Evolutionary conservation across 2,797 vertebrate species (phyloP).

Genomic region (Prunella strophiata): DNA sequence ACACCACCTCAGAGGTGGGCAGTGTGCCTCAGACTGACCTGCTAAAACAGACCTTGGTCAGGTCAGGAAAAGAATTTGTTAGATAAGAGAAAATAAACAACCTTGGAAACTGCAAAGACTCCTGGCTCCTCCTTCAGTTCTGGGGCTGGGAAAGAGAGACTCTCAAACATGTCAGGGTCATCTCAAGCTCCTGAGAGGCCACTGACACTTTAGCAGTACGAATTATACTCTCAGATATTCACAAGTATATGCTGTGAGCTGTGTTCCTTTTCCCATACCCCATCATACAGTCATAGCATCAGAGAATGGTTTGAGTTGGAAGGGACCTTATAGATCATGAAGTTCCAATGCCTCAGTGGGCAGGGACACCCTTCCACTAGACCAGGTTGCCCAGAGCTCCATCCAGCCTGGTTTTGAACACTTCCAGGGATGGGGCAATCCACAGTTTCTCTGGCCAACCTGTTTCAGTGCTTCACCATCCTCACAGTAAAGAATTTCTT

Average conservation of each 20-base stretch:
- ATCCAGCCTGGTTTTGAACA: neutral
- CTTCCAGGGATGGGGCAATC: neutral
- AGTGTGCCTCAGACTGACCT: too few relatives aligned
- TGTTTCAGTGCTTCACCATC: neutral
- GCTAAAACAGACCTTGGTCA: too few relatives aligned
- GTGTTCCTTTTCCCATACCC: neutral
- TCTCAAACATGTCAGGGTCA: too few relatives aligned
- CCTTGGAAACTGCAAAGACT: too few relatives aligned
- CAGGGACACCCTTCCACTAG: neutral
- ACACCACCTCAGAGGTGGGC: too few relatives aligned
- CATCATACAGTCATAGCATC: neutral
- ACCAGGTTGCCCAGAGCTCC: neutral
- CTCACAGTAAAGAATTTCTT: neutral
- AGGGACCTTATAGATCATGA: neutral
- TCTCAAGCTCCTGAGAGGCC: too few relatives aligned
- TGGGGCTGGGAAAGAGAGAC: too few relatives aligned
- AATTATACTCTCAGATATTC: neutral
- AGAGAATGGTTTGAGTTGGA: neutral
- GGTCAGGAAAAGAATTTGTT: too few relatives aligned
- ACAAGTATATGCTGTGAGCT: neutral
- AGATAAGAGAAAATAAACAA: too few relatives aligned
- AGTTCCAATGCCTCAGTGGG: neutral
- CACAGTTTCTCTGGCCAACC: neutral
- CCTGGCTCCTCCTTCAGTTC: too few relatives aligned
- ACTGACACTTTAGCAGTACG: rapidly evolving